phyloP scores from a whole-genome alignment of 2,113 vertebrate species.

The Pavo muticus region DNA sequence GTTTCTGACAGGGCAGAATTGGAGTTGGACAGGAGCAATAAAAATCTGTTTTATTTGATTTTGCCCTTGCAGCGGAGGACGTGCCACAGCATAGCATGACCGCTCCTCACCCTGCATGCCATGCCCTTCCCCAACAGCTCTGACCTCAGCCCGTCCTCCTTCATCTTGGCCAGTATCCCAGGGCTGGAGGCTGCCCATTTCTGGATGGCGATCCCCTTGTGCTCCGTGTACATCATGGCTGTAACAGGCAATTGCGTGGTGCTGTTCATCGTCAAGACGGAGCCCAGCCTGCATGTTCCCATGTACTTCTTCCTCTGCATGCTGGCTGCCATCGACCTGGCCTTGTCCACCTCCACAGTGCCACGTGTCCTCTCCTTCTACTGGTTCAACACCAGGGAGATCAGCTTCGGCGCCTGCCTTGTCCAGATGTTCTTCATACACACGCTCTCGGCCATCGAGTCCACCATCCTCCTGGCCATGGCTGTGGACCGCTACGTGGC shows the following conservation, averaged over 20 bases:
- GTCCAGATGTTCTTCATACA: conserved; percentile 78
- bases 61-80: background rate
- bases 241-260: conserved; percentile 53
- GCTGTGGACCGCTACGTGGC: conserved; percentile 75
- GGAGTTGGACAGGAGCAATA: background rate
- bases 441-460: conserved; percentile 67
- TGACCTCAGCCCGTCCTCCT: conserved; percentile 6
- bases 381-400: conserved; percentile 63
- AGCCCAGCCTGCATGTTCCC: conserved; percentile 68
- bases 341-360: conserved; percentile 57
- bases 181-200: conserved; percentile 43
- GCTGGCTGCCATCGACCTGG: conserved; percentile 71
- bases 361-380: conserved; percentile 71
- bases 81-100: background rate
- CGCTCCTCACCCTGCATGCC: accelerated
- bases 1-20: background rate
- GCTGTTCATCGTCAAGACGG: conserved; percentile 47
- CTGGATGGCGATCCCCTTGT: conserved; percentile 66
- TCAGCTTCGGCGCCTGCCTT: conserved; percentile 65
- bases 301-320: conserved; percentile 77
- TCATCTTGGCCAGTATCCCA: conserved; percentile 64
- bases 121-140: conserved; percentile 59
- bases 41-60: background rate
- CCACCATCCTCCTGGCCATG: conserved; percentile 75
- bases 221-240: conserved; percentile 35